Evolutionary conservation across 2,113 vertebrate genomes (phyloP).

Genomic region (Craseonycteris thonglongyai): DNA sequence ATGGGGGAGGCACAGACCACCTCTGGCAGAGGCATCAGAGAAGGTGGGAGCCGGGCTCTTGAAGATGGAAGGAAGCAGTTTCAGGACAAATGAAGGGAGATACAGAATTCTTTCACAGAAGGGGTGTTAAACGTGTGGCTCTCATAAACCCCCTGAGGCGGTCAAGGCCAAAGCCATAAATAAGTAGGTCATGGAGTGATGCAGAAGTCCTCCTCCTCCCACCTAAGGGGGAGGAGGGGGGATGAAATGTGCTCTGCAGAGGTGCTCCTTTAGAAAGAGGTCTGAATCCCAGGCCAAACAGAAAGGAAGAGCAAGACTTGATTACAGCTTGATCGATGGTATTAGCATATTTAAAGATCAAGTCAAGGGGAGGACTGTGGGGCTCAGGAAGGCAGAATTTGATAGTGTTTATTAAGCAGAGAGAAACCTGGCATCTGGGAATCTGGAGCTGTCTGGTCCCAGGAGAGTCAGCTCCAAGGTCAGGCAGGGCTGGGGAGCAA

Average conservation of each 20-base stretch:
- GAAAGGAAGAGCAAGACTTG: conserved; percentile 36
- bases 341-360: conserved; percentile 69
- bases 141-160: not conserved
- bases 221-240: not conserved
- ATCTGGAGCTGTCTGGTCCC: not conserved
- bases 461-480: not conserved
- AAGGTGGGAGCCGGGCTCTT: not conserved
- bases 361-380: conserved; percentile 19
- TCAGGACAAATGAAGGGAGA: conserved; percentile 15
- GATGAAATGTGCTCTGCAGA: not conserved
- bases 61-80: conserved; percentile 1
- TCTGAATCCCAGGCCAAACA: not conserved
- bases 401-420: conserved; percentile 32
- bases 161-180: conserved; percentile 27
- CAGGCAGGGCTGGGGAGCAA: not conserved
- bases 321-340: conserved; percentile 31
- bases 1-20: too few relatives aligned
- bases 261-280: not conserved
- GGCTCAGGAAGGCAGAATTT: not conserved
- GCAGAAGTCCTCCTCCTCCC: not conserved
- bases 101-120: not conserved
- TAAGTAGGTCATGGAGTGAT: not conserved
- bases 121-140: not conserved
- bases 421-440: not conserved
- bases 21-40: not conserved